Percentiles rank a stretch among this genome's conserved stretches.
phyloP scores from a whole-genome alignment of 2,888 invertebrate genomes.

The Cephus rjabovi region DNA sequence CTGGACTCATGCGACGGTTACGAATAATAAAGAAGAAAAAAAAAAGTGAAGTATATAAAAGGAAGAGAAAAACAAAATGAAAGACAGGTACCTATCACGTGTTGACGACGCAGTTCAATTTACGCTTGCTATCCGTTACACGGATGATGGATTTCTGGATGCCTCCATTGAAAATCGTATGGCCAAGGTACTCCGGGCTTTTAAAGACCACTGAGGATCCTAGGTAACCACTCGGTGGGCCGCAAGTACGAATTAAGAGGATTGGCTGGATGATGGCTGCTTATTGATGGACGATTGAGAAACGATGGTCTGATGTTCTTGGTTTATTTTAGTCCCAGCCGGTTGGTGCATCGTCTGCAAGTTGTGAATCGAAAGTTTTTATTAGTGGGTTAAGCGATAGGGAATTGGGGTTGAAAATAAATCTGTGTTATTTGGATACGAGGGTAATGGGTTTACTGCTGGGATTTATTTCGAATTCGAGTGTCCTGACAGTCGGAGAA shows the following conservation, averaged over 20 bases:
- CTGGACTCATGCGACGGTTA: neutral
- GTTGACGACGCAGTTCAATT: conserved; percentile 5
- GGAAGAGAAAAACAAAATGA: neutral
- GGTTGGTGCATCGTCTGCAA: neutral
- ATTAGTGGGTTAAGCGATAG: neutral
- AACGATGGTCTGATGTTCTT: neutral
- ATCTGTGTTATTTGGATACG: neutral
- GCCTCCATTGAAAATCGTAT: neutral
- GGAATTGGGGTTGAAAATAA: neutral
- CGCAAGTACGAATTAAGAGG: neutral
- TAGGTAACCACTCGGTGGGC: neutral
- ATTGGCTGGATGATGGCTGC: neutral
- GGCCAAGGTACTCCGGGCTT: neutral
- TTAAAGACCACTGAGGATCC: neutral
- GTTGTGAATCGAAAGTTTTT: neutral
- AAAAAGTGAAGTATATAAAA: neutral
- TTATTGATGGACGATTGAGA: neutral
- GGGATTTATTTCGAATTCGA: neutral
- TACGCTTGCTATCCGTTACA: conserved; percentile 5
- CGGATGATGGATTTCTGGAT: conserved; percentile 1
- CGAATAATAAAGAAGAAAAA: neutral
- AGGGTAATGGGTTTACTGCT: neutral
- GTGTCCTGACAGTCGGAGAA: neutral
- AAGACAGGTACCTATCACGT: neutral
- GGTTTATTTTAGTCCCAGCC: neutral